Evolutionary conservation across 2,888 invertebrate genomes (phyloP), one percentile per base, ranked within the genome.

Genomic region (Drosophila affinis): DNA sequence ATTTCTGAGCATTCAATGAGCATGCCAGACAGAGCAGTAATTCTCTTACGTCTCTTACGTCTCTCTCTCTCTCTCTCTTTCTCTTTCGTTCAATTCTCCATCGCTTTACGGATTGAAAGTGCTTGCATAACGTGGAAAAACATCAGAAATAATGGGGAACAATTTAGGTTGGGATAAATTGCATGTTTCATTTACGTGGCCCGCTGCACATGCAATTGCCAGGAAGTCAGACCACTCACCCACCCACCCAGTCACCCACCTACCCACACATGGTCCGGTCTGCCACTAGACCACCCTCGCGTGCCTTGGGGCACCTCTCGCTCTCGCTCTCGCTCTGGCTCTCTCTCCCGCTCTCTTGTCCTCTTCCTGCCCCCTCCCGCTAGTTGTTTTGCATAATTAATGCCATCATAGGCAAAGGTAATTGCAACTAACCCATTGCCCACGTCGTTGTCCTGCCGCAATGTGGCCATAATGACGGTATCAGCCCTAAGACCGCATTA

Each of bases 121-220:
- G 72, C 62, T 72, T 72, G 72, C 71, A 61, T 61, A 77, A 71
- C 67, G 79, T 63, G 56, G 64, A 58, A 59, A 79, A 21, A 18
- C 3, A 9, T 14, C 12, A 52, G 12, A 52, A 52, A 53, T 54
- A 67, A 49, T 56, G 27, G 65, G 4, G 34, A 45, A 44, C 47
- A 49, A 84, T 87, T 79, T 81, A 72, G 84, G 84, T 79, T 87
- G 79, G 76, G 79, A 81, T 75, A 81, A 83, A 83, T 87, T 81
- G 72, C 81, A 80, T 80, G 87, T 82, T 86, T 72, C 78, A 60
- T 72, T 75, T 75, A 49, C 58, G 47, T 21, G 29, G 17, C 49
- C 12, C 32, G 52, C 54, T 47, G 21, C 34, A 49, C 67, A 67
- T 67, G 67, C 67, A 51, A 67, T 46, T 34, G 68, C 57, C 67